These are phyloP conservation scores for Syrmaticus mikado DNA, from an alignment of 2,113 vertebrate genomes.

Conservation along the genomic window DNA sequence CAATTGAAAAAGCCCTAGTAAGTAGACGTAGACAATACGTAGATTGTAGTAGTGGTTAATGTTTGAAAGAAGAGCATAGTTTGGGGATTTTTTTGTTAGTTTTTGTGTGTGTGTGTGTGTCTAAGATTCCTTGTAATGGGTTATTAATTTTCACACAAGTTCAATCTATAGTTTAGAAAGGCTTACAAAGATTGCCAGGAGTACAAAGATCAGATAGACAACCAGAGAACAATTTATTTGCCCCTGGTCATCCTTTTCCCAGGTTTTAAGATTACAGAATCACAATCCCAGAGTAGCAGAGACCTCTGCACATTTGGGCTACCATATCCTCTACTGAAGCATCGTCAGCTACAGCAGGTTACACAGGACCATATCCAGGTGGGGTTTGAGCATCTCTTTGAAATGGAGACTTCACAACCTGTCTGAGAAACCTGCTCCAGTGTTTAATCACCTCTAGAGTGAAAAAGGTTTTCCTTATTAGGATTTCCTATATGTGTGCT, in stretches of 20 bases:
- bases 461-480: neutral
- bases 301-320: neutral
- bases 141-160: neutral
- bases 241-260: accelerated
- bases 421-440: neutral
- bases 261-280: neutral
- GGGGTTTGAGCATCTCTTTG: accelerated
- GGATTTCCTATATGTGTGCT: neutral
- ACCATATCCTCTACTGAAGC: neutral
- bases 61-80: neutral
- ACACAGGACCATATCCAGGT: neutral
- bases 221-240: neutral
- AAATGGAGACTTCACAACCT: neutral
- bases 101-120: no score
- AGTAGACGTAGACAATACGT: neutral
- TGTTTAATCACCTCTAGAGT: neutral
- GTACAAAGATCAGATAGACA: neutral
- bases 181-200: neutral
- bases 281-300: neutral
- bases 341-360: neutral
- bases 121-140: neutral
- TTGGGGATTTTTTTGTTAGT: no score
- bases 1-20: neutral
- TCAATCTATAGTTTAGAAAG: neutral
- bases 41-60: neutral